Base-by-base conservation (phyloP, 2,797 vertebrate genomes). In the Peromyscus aztecus region DNA sequence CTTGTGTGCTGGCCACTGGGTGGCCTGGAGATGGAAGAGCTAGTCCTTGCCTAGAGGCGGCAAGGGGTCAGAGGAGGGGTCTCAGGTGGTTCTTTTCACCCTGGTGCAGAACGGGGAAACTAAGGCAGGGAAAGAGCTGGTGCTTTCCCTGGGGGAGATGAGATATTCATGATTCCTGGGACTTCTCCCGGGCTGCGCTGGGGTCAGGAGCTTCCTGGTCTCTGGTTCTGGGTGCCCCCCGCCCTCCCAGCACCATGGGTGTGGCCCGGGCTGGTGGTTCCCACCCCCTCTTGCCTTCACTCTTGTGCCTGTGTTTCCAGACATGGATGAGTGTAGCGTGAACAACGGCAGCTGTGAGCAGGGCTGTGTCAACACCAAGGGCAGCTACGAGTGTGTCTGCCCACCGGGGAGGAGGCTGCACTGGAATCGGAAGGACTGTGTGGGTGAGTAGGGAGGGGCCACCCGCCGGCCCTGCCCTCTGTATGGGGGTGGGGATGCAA, bases 361-460 rank as follows among this genome's bases (percentile, higher is more conserved):
- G 2, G 98, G 99, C 89, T 99, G 99, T 88, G 87, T 99, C 13
- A 99, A 99, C 98, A 99, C 99, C 0, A 98, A 98, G 98, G 99
- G 99, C 34, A 98, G 99, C 98, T 99, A 99, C 1, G 99, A 99
- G 94, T 99, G 99, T 73, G 59, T 99, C 85, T 99, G 99, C 98
- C 99, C 99, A 0, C 97, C 98, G 0, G 99, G 99, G 57, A 99
- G 99, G 98, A 99, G 99, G 67, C 99, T 99, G 8, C 99, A 99
- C 98, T 99, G 99, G 99, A 99, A 99, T 98, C 99, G 99, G 98
- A 99, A 99, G 93, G 99, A 99, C 93, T 99, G 99, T 12, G 96
- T 99, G 90, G 99, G 99, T 99, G 98, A 99, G 99, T 96, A 96
- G 40, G 13, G n/a, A 52, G 1, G 8, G 43, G 0, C 14, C 2